phyloP scores from a whole-genome alignment of 2,113 vertebrate genomes.

The Cavia porcellus region DNA sequence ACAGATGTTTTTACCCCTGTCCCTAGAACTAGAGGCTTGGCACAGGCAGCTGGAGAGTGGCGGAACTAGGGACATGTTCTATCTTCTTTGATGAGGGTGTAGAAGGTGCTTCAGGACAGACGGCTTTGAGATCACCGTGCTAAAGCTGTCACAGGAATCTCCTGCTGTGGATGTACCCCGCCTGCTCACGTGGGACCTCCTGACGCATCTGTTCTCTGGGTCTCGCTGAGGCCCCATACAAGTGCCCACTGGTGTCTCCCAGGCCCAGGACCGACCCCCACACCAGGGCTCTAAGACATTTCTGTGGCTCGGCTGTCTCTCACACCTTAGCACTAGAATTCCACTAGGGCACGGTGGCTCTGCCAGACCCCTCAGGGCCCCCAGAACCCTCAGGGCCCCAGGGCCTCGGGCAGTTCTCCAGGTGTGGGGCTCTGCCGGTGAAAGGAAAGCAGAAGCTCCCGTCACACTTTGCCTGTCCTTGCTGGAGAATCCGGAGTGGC shows the following conservation, averaged over 20 bases:
- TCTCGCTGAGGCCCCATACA: background rate
- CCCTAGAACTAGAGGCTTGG: background rate
- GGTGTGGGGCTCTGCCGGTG: background rate
- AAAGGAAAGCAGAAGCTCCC: accelerated
- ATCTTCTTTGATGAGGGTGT: background rate
- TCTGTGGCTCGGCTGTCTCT: background rate
- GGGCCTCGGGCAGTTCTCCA: background rate
- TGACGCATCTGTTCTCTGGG: accelerated
- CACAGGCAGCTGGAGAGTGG: background rate
- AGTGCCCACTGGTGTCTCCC: background rate
- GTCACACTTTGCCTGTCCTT: background rate
- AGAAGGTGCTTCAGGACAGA: background rate
- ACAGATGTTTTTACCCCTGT: background rate
- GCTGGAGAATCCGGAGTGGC: background rate
- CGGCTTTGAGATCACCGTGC: background rate
- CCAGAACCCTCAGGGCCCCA: too few relatives aligned
- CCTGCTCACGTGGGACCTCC: too few relatives aligned
- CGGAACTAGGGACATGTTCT: accelerated
- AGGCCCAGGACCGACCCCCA: accelerated
- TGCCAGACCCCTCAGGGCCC: background rate
- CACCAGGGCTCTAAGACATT: background rate
- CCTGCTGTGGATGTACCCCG: background rate
- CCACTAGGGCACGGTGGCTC: slow-evolving; percentile 61
- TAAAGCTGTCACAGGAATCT: background rate
- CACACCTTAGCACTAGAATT: accelerated